phyloP scores from a whole-genome alignment of 1,140 invertebrate genomes.

The Planococcus citri region DNA sequence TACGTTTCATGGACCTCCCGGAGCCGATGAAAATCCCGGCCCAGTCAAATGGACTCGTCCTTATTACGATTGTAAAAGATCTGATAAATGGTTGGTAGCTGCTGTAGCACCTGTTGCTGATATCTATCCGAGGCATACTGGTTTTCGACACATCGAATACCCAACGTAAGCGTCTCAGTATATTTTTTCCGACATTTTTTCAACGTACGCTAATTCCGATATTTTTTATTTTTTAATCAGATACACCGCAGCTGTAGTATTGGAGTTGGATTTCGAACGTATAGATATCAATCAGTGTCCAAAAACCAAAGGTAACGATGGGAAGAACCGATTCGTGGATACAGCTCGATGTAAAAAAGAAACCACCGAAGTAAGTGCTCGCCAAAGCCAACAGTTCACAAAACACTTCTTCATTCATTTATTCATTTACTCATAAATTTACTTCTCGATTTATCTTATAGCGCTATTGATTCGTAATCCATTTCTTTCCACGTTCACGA shows the following conservation, averaged over 20 bases:
- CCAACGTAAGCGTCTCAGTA: conserved; percentile 57
- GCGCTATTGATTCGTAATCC: too few species aligned
- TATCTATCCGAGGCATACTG: conserved; percentile 87
- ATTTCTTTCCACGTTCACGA: too few species aligned
- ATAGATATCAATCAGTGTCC: conserved; percentile 98
- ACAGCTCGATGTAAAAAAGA: conserved; percentile 84
- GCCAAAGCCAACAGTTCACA: background rate
- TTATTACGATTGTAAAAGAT: conserved; percentile 91
- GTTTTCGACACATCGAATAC: conserved; percentile 89
- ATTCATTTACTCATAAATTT: too few species aligned
- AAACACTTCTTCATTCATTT: background rate
- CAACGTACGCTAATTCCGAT: background rate
- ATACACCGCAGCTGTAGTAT: conserved; percentile 80
- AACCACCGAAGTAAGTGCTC: conserved; percentile 69
- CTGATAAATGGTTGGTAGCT: conserved; percentile 90
- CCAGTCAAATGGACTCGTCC: conserved; percentile 88
- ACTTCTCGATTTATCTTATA: too few species aligned
- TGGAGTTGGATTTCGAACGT: conserved; percentile 94
- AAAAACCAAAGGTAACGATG: conserved; percentile 68
- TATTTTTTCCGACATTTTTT: background rate
- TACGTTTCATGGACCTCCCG: conserved; percentile 85
- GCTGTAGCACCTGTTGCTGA: conserved; percentile 90
- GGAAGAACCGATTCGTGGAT: conserved; percentile 77
- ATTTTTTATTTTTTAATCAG: conserved; percentile 36
- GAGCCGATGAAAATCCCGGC: conserved; percentile 72